These are phyloP conservation scores for Varanus salvator DNA, from an alignment of 2,113 vertebrate species.

Conservation along the genomic window DNA sequence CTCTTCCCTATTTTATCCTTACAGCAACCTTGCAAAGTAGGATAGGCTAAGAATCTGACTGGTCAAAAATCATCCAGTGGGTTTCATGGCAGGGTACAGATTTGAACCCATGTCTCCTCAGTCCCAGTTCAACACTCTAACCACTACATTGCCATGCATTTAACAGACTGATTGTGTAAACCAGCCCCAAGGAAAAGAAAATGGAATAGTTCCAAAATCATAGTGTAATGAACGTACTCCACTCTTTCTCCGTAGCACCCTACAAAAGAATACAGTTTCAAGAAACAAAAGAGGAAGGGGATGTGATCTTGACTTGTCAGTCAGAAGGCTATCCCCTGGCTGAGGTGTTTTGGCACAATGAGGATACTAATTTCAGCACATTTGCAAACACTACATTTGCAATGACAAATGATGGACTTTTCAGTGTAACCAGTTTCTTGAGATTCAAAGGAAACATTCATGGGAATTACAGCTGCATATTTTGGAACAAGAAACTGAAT, in stretches of 20 bases:
- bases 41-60: too few species aligned
- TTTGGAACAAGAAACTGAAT: constrained; percentile 70
- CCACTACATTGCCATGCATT: too few species aligned
- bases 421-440: constrained; percentile 81
- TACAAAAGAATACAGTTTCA: constrained; percentile 71
- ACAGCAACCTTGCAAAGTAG: too few species aligned
- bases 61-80: too few species aligned
- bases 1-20: too few species aligned
- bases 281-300: constrained; percentile 51
- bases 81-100: too few species aligned
- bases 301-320: constrained; percentile 79
- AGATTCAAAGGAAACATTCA: constrained; percentile 57
- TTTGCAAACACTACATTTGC: constrained; percentile 69
- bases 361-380: constrained; percentile 50
- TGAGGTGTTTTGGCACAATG: constrained; percentile 79
- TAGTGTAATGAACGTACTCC: constrained; percentile 6
- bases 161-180: not conserved
- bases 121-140: too few species aligned
- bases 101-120: too few species aligned
- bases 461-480: constrained; percentile 83
- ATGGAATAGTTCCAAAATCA: not conserved
- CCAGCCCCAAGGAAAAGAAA: not conserved
- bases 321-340: constrained; percentile 83
- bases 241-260: constrained; percentile 65
- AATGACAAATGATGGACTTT: constrained; percentile 74